Percentiles rank a stretch among this genome's conserved stretches.
phyloP scores from a whole-genome alignment of 2,888 invertebrate genomes.

The Myathropa florea region DNA sequence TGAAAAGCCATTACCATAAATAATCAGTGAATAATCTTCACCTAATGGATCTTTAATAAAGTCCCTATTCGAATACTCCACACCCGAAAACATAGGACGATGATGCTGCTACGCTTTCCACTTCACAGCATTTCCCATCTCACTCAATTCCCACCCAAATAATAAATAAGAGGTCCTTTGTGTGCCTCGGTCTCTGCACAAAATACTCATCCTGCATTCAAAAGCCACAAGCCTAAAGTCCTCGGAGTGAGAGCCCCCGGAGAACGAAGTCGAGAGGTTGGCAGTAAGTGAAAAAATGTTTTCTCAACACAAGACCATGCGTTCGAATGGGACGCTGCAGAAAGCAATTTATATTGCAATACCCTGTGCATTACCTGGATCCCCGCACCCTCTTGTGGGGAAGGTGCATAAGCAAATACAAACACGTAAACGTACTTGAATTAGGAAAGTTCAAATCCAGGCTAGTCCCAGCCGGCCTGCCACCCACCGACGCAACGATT shows the following conservation, averaged over 20 bases:
- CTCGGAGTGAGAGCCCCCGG: not conserved
- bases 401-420: conserved; percentile 24
- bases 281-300: not conserved
- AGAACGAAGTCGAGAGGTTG: not conserved
- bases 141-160: conserved; percentile 5
- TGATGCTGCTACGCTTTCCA: not conserved
- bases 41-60: conserved; percentile 64
- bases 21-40: conserved; percentile 66
- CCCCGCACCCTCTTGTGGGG: not conserved
- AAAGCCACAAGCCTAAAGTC: conserved; percentile 42
- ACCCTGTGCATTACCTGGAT: not conserved
- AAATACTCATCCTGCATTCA: conserved; percentile 40
- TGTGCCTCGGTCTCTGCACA: not conserved
- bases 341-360: conserved; percentile 58
- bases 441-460: conserved; percentile 30
- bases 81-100: not conserved
- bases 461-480: too few relatives aligned
- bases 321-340: conserved; percentile 26
- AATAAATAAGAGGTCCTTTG: conserved; percentile 46
- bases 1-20: conserved; percentile 66
- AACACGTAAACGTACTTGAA: conserved; percentile 22
- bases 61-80: not conserved
- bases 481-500: too few relatives aligned
- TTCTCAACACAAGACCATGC: not conserved
- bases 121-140: not conserved